Evolutionary conservation across 2,888 invertebrate genomes (phyloP), one percentile per base, ranked within the genome.

Genomic region (Psylliodes chrysocephalus): DNA sequence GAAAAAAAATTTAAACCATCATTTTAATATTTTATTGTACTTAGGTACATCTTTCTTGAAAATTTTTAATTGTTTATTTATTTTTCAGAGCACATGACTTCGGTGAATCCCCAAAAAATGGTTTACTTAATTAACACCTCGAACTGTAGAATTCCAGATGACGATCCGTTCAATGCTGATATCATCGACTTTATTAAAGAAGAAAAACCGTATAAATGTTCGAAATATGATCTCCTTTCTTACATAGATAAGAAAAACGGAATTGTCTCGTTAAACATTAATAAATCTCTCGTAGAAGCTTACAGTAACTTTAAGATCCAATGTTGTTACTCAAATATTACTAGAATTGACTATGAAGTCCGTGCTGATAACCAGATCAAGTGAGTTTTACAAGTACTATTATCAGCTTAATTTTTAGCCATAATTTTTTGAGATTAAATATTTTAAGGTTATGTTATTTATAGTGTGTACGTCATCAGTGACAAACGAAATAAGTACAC

Each of bases 281-380:
- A 77, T 52, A 42, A 64, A 28, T 70, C 68, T 52, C 62, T 69
- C 8, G 38, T 74, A n/a, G 28, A 56, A 19, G 52, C 56, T 8
- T 81, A 82, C 64, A 74, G 72, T 61, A 59, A 30, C 63, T 70
- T 71, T 28, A 63, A 51, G 64, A 59, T 75, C 17, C 60, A 30
- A 5, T 76, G 76, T 66, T 76, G 76, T 68, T 82, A 82, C 69
- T 76, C 78, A 0, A 73, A 78, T 60, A 73, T 84, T n/a, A 75
- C 75, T 5, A 72, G 81, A 52, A 67, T 61, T 33, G 57, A 63
- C 57, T 66, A 61, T 15, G 14, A 51, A 38, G 66, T 72, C 28
- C 69, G 68, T 25, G 69, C 71, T 51, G 75, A 76, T 52, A 64
- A 73, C 42, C 52, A 69, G 35, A 68, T 76, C 17, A 66, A 51